phyloP scores from a whole-genome alignment of 37 sponge, comb jelly and placozoan species.

The Theonella swinhoei region DNA sequence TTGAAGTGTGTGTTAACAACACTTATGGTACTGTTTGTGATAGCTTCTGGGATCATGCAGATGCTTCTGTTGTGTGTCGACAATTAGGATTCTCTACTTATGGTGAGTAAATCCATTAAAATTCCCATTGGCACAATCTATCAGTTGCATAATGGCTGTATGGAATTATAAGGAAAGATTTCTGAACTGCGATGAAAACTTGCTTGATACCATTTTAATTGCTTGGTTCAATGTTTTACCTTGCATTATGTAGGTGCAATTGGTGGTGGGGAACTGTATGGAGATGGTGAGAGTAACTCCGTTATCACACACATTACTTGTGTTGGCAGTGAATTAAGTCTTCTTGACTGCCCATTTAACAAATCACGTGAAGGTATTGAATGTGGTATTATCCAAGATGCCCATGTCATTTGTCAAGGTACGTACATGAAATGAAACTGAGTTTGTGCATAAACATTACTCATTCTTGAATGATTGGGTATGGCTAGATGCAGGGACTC shows the following conservation, averaged over 20 bases:
- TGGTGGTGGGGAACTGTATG: background rate
- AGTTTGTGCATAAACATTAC: too few relatives aligned
- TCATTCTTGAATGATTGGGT: too few relatives aligned
- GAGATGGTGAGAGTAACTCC: background rate
- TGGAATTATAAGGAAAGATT: too few relatives aligned
- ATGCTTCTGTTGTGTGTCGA: conserved; percentile 29
- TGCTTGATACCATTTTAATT: too few relatives aligned
- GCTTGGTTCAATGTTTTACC: too few relatives aligned
- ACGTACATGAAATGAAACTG: too few relatives aligned
- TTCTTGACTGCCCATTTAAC: conserved; percentile 6
- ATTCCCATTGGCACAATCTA: too few relatives aligned
- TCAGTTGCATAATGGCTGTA: too few relatives aligned
- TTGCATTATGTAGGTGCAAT: too few relatives aligned
- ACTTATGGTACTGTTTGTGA: conserved; percentile 30
- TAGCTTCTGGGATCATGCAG: conserved; percentile 10
- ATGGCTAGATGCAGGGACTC: too few relatives aligned
- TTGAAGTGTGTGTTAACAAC: conserved; percentile 25
- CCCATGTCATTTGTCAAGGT: conserved; percentile 39
- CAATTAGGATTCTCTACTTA: conserved; percentile 30
- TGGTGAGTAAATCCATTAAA: conserved; percentile 9
- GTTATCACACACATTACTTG: background rate
- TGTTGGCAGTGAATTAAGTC: background rate
- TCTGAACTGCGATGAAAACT: too few relatives aligned
- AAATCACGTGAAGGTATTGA: background rate
- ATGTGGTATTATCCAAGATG: background rate